phyloP scores from a whole-genome alignment of 2,113 vertebrate genomes.

The Cyanoderma ruficeps region DNA sequence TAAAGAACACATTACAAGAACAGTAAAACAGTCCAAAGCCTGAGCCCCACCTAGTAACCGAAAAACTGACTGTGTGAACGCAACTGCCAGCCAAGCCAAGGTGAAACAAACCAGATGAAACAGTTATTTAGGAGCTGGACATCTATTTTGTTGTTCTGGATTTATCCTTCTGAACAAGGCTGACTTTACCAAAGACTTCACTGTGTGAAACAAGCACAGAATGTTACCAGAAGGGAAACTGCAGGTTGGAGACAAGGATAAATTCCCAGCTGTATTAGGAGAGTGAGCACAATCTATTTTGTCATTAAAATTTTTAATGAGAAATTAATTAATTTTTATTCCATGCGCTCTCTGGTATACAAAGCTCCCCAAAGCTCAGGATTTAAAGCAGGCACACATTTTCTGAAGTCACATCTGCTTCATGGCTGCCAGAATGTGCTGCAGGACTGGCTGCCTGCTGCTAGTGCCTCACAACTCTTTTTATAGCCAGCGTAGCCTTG shows the following conservation, averaged over 20 bases:
- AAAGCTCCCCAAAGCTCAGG: neutral
- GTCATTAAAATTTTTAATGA: conserved; percentile 7
- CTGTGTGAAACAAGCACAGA: neutral
- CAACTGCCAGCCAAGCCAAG: neutral
- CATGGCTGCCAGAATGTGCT: neutral
- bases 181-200: neutral
- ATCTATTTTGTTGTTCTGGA: neutral
- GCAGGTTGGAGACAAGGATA: neutral
- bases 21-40: neutral
- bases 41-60: neutral
- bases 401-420: neutral
- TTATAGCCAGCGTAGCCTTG: neutral
- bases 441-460: neutral
- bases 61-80: neutral
- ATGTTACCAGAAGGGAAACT: neutral
- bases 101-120: neutral
- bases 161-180: neutral
- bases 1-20: neutral
- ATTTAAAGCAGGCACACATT: neutral
- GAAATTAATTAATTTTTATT: neutral
- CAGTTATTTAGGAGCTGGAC: neutral
- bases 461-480: neutral
- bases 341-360: neutral
- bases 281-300: neutral
- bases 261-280: neutral